Base-by-base conservation (phyloP, 2,113 vertebrate genomes). In the Mastomys coucha region DNA sequence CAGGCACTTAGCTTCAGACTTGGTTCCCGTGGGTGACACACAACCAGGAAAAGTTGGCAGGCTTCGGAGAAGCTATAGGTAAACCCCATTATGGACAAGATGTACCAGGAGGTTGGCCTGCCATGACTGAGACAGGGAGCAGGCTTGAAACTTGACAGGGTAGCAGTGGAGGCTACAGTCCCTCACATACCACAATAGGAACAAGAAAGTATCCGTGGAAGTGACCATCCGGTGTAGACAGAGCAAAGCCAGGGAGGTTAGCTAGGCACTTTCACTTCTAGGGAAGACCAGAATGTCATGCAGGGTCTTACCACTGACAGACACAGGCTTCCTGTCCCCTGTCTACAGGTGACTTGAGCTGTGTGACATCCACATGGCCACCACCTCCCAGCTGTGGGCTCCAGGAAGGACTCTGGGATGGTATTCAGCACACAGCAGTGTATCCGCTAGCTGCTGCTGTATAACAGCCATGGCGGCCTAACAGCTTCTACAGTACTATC, bases 201-300 rank as follows among this genome's bases (percentile, higher is more conserved):
- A 69, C 33, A 33, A 53, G 7, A 53, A 9, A 12, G 77, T 89
- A 63, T 67, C 8, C 13, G 22, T 86, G 26, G 9, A 17, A 51
- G 5, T 20, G 6, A 17, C 8, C 1, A 12, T 14, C 31, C 2
- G 6, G 9, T 0, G 1, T 20, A 7, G 53, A 22, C 22, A 20
- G 92, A 6, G 36, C 39, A 20, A 28, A 80, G 14, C 6, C 84
- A 0, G 13, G 26, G 31, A 7, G 65, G 49, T 16, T 7, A 7
- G 4, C 1, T 31, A 3, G 36, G 33, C 1, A 6, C 36, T 39
- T 72, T 17, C 2, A 2, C 63, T 58, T n/a, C 86, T 22, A 28
- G 76, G 7, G 22, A 88, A 60, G 0, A 45, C 12, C 28, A 77
- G 45, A 28, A 42, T 53, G 31, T 19, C 14, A 2, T 45, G 20